Evolutionary conservation across 2,797 vertebrate species (phyloP), one percentile per base, ranked within the genome.

Genomic region (Malurus splendens): DNA sequence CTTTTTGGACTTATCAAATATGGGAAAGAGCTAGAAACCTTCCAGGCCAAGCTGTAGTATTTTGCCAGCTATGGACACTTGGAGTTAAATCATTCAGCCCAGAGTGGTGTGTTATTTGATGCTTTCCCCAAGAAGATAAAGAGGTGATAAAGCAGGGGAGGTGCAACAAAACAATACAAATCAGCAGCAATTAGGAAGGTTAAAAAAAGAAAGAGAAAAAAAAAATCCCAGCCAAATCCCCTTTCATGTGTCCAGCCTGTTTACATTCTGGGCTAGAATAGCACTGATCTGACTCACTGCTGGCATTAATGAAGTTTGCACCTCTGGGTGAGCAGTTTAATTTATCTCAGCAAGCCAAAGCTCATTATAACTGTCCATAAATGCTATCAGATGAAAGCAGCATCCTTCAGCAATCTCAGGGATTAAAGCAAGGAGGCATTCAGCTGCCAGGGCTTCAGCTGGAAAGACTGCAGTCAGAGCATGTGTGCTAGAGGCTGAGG

Each of bases 221-320:
- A 59, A 70, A 84, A 57, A 61, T 13, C 17, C 20, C 60, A 73
- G 45, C 33, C 48, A 80, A 92, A 87, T 59, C 62, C 44, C n/a
- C 66, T 92, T 93, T 92, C 82, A 81, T 86, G 70, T 92, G 85
- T 93, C 89, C 92, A 83, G 59, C 66, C 80, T 72, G 87, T 90
- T 95, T 87, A 68, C 56, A 39, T 86, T 74, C 76, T 36, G 44
- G n/a, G 60, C 73, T 89, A 51, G 82, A 93, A 70, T 78, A 83
- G 73, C 0, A 1, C 70, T 86, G 82, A 86, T 86, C 48, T 87
- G 89, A 78, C 76, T 94, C 55, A 18, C 87, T 68, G 80, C 71
- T 87, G 85, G 59, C 89, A 73, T 86, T 94, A 94, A 94, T 93
- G 91, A 90, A 92, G 87, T 92, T 87, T 94, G 77, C 92, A 94